phyloP scores from a whole-genome alignment of 2,888 invertebrate genomes.

The Heliconius ismenius region DNA sequence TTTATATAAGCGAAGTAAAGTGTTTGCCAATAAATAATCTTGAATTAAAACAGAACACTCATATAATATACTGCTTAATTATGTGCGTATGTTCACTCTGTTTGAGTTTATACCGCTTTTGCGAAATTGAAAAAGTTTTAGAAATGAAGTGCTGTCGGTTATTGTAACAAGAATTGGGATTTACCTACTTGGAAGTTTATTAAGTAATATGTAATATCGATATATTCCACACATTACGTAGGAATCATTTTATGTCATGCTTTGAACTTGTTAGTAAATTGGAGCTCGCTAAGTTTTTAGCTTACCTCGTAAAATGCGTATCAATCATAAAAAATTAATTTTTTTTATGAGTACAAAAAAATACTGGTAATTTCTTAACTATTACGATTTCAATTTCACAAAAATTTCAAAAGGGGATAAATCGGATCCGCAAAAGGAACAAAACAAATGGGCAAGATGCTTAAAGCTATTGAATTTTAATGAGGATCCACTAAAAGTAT shows the following conservation, averaged over 20 bases:
- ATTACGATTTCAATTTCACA: slow-evolving; percentile 16
- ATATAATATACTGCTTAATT: slow-evolving; percentile 22
- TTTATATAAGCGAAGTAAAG: neutral
- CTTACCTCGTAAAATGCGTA: too few species aligned
- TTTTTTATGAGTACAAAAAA: too few species aligned
- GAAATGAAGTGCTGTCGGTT: slow-evolving; percentile 29
- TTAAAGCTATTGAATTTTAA: slow-evolving; percentile 11
- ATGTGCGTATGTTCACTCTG: slow-evolving; percentile 23
- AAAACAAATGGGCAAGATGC: slow-evolving; percentile 25
- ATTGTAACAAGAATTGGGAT: slow-evolving; percentile 8
- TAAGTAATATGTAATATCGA: neutral
- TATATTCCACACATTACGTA: neutral
- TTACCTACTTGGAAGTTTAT: slow-evolving; percentile 10
- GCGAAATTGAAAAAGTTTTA: slow-evolving; percentile 38
- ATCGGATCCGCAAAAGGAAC: slow-evolving; percentile 10
- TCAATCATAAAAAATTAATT: too few species aligned
- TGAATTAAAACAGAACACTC: slow-evolving; percentile 14
- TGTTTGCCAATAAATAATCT: slow-evolving; percentile 2
- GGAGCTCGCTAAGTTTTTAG: too few species aligned
- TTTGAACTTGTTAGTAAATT: neutral
- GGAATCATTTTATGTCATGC: neutral
- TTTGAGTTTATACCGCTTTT: slow-evolving; percentile 30
- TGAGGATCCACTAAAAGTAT: slow-evolving; percentile 7
- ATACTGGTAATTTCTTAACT: neutral
- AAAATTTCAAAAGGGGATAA: slow-evolving; percentile 9